These are phyloP conservation scores for Monochamus alternatus DNA, from an alignment of 2,888 invertebrate genomes.

Conservation along the genomic window DNA sequence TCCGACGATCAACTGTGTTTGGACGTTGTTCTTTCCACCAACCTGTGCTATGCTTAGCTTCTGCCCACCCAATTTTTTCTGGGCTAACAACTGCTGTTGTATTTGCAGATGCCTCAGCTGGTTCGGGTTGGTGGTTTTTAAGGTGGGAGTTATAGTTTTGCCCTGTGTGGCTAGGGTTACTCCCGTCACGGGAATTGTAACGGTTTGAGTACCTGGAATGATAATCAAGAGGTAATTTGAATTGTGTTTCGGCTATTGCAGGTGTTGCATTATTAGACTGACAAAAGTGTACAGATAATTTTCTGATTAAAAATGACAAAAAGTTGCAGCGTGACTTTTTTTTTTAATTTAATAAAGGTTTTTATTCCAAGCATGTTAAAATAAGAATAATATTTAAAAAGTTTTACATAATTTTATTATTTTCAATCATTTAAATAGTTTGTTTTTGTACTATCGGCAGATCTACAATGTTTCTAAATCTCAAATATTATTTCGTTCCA, in stretches of 20 bases:
- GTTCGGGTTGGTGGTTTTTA: slow-evolving; percentile 74
- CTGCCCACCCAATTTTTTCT: slow-evolving; percentile 73
- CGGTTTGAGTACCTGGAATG: slow-evolving; percentile 67
- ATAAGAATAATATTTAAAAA: too few relatives aligned
- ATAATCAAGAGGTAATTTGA: background rate
- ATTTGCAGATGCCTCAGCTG: slow-evolving; percentile 79
- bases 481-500: too few relatives aligned
- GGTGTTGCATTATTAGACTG: background rate
- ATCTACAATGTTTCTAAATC: too few relatives aligned
- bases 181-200: slow-evolving; percentile 74
- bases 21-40: slow-evolving; percentile 71
- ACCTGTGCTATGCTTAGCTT: slow-evolving; percentile 75
- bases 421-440: too few relatives aligned
- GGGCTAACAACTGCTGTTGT: slow-evolving; percentile 75
- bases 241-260: background rate
- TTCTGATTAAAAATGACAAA: too few relatives aligned
- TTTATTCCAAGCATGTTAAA: too few relatives aligned
- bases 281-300: too few relatives aligned
- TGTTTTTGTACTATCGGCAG: too few relatives aligned
- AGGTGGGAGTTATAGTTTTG: slow-evolving; percentile 69
- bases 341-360: too few relatives aligned
- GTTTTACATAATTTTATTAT: too few relatives aligned
- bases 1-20: slow-evolving; percentile 82
- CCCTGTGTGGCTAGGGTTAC: slow-evolving; percentile 70
- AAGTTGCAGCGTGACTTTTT: too few relatives aligned